These are phyloP conservation scores for Zingel zingel DNA, from an alignment of 2,113 vertebrate genomes.

Conservation along the genomic window DNA sequence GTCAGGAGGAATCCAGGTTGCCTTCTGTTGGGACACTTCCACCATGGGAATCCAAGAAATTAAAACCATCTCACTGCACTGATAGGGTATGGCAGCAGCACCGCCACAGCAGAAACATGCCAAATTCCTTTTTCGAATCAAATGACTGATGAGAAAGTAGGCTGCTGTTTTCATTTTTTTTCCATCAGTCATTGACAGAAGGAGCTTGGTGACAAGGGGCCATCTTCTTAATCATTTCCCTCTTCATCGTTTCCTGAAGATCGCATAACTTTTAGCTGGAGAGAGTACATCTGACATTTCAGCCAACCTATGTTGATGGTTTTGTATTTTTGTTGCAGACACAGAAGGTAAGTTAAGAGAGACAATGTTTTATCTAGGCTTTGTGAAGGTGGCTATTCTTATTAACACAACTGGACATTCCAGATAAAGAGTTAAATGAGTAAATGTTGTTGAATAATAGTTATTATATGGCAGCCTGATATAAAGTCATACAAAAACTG, in stretches of 20 bases:
- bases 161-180: constrained; percentile 21
- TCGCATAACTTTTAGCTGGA: constrained; percentile 14
- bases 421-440: neutral
- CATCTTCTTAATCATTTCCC: constrained; percentile 17
- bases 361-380: neutral
- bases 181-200: constrained; percentile 19
- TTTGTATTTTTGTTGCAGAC: constrained; percentile 26
- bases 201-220: constrained; percentile 18
- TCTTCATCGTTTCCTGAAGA: constrained; percentile 4
- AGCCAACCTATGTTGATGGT: neutral
- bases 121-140: constrained; percentile 62
- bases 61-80: constrained; percentile 58
- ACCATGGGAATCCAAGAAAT: constrained; percentile 58
- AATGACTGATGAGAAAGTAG: constrained; percentile 61
- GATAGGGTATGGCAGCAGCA: constrained; percentile 39
- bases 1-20: constrained; percentile 57
- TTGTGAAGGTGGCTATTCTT: neutral
- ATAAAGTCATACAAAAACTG: neutral
- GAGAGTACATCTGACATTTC: neutral
- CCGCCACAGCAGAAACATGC: constrained; percentile 42
- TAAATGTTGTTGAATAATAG: neutral
- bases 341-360: constrained; percentile 63
- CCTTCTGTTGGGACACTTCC: constrained; percentile 56
- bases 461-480: neutral
- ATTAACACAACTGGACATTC: neutral